Evolutionary conservation across 2,888 invertebrate species (phyloP).

Genomic region (Eumacrocentrus americanus): DNA sequence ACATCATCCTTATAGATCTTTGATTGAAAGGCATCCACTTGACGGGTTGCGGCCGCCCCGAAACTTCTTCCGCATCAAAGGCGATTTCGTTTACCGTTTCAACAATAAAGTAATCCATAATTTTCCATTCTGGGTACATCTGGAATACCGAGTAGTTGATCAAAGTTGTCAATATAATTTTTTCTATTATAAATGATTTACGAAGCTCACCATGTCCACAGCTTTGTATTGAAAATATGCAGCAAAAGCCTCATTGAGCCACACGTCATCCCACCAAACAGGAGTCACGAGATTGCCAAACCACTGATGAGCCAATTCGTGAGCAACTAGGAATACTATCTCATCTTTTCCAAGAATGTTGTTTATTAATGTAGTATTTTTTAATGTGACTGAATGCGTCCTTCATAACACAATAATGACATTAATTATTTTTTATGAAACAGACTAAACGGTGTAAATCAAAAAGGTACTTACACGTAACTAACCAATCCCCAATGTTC

Average conservation of each 20-base stretch:
- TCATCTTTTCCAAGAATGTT: neutral
- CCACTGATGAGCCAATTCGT: slow-evolving; percentile 34
- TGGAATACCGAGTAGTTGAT: slow-evolving; percentile 44
- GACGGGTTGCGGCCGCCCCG: slow-evolving; percentile 61
- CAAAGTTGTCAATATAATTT: neutral
- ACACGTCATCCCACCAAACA: slow-evolving; percentile 34
- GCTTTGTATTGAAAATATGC: slow-evolving; percentile 39
- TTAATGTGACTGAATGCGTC: slow-evolving; percentile 72
- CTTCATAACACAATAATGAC: neutral
- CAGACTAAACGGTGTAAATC: neutral
- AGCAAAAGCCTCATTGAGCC: slow-evolving; percentile 36
- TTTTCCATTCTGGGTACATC: slow-evolving; percentile 65
- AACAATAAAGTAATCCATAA: slow-evolving; percentile 65
- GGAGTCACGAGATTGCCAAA: slow-evolving; percentile 36
- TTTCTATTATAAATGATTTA: too few species aligned
- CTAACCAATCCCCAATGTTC: slow-evolving; percentile 91
- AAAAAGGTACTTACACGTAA: slow-evolving; percentile 64
- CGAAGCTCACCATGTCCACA: slow-evolving; percentile 43
- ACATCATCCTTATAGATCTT: slow-evolving; percentile 63
- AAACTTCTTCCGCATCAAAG: slow-evolving; percentile 41
- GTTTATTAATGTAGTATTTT: neutral
- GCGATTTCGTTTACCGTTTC: slow-evolving; percentile 47
- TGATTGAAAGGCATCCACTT: slow-evolving; percentile 63
- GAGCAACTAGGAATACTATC: slow-evolving; percentile 19
- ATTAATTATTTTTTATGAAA: neutral